Evolutionary conservation across 2,113 vertebrate genomes (phyloP).

Genomic region (Girardinichthys multiradiatus): DNA sequence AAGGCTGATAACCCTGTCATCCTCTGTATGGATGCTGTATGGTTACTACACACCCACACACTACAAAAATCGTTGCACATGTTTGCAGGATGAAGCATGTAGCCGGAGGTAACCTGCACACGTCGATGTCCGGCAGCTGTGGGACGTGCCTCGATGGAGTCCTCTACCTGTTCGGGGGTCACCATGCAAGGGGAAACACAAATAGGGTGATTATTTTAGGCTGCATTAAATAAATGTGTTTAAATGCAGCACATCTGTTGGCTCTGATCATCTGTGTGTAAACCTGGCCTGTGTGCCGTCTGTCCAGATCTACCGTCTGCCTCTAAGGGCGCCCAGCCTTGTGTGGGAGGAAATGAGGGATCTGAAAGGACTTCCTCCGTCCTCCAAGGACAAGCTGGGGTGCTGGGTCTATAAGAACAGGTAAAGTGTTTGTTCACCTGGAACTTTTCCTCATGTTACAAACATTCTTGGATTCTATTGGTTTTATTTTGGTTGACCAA

Average conservation of each 20-base stretch:
- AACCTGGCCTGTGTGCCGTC: neutral
- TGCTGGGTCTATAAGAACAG: slow-evolving; percentile 96
- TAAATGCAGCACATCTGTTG: no score
- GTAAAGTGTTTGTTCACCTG: slow-evolving; percentile 65
- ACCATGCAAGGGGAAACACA: slow-evolving; percentile 92
- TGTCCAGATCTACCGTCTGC: slow-evolving; percentile 90
- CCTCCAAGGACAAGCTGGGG: slow-evolving; percentile 95
- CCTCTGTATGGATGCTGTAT: neutral
- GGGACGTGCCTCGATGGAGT: slow-evolving; percentile 90
- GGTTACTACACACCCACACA: neutral
- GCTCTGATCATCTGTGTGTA: no score
- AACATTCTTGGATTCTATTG: neutral
- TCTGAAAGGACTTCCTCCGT: slow-evolving; percentile 89
- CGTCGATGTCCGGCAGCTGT: slow-evolving; percentile 96
- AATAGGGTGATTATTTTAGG: slow-evolving; percentile 82
- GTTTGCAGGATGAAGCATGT: slow-evolving; percentile 85
- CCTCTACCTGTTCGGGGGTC: slow-evolving; percentile 94
- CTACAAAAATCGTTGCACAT: neutral
- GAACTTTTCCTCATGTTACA: no score
- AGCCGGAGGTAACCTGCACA: slow-evolving; percentile 87
- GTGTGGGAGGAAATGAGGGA: slow-evolving; percentile 91
- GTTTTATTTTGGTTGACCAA: no score
- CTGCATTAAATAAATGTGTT: neutral
- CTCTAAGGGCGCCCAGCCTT: slow-evolving; percentile 83
- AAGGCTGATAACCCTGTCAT: neutral